Evolutionary conservation across 2,113 vertebrate genomes (phyloP).

Genomic region (Anas platyrhynchos): DNA sequence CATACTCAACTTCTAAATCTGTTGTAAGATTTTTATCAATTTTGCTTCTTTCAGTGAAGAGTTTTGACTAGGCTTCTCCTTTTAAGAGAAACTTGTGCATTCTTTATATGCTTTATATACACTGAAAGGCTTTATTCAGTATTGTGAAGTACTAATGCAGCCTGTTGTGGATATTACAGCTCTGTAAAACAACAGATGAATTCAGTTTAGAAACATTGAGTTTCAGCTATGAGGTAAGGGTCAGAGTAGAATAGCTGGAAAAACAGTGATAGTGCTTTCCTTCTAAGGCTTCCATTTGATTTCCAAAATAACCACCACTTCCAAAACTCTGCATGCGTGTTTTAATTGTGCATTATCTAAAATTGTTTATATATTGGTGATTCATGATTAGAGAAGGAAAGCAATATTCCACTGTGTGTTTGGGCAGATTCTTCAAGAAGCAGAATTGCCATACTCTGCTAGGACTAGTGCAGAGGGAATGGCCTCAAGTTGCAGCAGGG

Average conservation of each 20-base stretch:
- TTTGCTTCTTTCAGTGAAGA: neutral
- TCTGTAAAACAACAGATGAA: neutral
- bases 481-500: too few relatives aligned
- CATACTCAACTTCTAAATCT: neutral
- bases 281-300: neutral
- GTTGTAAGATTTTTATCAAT: neutral
- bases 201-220: neutral
- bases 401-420: neutral
- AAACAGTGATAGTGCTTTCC: neutral
- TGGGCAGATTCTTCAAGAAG: neutral
- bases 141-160: neutral
- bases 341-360: neutral
- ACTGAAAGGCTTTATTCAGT: constrained; percentile 16
- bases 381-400: neutral
- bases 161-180: neutral
- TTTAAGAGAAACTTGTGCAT: neutral
- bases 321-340: neutral
- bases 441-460: neutral
- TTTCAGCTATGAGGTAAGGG: neutral
- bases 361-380: neutral
- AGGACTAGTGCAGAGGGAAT: too few relatives aligned
- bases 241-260: neutral
- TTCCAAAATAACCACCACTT: neutral
- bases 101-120: neutral
- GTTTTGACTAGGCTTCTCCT: neutral